Percentiles rank a stretch among this genome's conserved stretches.
These are phyloP conservation scores for Drosophila anomalata DNA, from an alignment of 2,888 invertebrate species.

Conservation along the genomic window DNA sequence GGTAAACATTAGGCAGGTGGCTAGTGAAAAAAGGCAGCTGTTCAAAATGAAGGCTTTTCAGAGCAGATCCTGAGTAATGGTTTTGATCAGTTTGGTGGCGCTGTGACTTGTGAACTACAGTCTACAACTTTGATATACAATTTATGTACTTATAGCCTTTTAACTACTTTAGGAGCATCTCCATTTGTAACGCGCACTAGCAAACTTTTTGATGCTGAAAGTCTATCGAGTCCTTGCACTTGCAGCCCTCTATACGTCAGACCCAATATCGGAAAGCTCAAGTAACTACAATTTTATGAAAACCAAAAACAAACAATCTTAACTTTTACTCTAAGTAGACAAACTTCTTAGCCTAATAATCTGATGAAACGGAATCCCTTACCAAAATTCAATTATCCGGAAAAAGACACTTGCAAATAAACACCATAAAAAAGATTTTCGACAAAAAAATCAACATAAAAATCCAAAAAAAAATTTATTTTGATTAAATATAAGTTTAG, in stretches of 20 bases:
- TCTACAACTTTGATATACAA: slow-evolving; percentile 54
- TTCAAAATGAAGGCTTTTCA: slow-evolving; percentile 20
- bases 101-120: slow-evolving; percentile 36
- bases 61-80: background rate
- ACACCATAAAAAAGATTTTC: slow-evolving; percentile 6
- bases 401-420: slow-evolving; percentile 56
- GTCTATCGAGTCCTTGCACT: slow-evolving; percentile 42
- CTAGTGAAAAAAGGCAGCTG: slow-evolving; percentile 7
- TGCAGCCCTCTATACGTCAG: slow-evolving; percentile 36
- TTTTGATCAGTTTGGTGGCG: slow-evolving; percentile 33
- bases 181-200: slow-evolving; percentile 49
- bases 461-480: slow-evolving; percentile 19
- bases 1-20: background rate
- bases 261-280: slow-evolving; percentile 51
- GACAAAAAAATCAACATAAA: slow-evolving; percentile 18
- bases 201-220: slow-evolving; percentile 31
- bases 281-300: slow-evolving; percentile 28
- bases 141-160: slow-evolving; percentile 31
- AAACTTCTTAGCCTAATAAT: slow-evolving; percentile 45
- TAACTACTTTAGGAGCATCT: slow-evolving; percentile 24
- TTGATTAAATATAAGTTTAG: slow-evolving; percentile 21
- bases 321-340: slow-evolving; percentile 48
- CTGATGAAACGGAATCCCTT: background rate
- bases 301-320: slow-evolving; percentile 18
- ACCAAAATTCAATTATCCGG: slow-evolving; percentile 36